Evolutionary conservation across 2,113 vertebrate species (phyloP).

Genomic region (Murina feae): DNA sequence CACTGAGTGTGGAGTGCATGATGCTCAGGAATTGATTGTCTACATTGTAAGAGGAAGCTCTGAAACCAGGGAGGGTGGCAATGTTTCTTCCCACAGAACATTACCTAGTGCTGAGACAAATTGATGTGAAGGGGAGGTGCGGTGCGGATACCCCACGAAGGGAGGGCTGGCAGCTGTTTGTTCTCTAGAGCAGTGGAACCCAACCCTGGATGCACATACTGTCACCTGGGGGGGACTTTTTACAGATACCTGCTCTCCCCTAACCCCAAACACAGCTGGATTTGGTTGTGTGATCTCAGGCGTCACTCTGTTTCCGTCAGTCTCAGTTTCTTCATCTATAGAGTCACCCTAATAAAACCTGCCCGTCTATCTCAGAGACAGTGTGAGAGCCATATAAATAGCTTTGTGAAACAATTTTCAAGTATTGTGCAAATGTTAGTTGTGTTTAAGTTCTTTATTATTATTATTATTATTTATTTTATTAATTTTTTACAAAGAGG

Average conservation of each 20-base stretch:
- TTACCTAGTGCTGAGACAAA: no score
- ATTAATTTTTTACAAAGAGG: no score
- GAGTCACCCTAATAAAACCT: not conserved
- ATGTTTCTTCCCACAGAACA: not conserved
- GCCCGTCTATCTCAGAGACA: not conserved
- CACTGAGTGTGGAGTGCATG: rapidly evolving
- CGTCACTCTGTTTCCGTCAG: not conserved
- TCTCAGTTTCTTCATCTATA: not conserved
- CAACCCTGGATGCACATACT: not conserved
- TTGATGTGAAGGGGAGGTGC: not conserved
- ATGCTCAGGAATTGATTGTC: not conserved
- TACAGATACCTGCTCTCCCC: not conserved
- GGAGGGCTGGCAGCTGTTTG: not conserved
- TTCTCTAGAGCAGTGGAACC: not conserved
- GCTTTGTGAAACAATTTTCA: not conserved
- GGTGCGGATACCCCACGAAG: not conserved
- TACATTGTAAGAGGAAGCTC: not conserved
- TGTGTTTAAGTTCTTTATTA: not conserved
- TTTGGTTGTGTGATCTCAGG: not conserved
- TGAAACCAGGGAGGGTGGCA: not conserved
- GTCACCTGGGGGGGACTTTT: not conserved
- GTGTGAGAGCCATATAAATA: not conserved
- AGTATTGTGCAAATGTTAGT: not conserved
- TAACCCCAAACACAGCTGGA: not conserved
- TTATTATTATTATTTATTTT: no score